Evolutionary conservation across 2,797 vertebrate genomes (phyloP).

Genomic region (Acanthis flammea): DNA sequence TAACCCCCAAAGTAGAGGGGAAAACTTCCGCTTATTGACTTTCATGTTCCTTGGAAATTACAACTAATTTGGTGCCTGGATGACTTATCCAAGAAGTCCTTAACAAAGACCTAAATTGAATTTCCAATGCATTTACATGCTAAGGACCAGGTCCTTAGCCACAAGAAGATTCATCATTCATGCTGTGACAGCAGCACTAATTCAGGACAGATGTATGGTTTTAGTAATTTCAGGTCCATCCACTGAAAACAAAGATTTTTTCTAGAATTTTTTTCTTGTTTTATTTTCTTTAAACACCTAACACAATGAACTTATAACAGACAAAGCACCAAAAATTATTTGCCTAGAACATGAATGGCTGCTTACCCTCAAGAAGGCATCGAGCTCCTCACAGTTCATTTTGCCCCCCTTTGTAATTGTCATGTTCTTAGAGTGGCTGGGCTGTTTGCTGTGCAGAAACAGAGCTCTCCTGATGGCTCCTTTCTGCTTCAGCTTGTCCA

Average conservation of each 20-base stretch:
- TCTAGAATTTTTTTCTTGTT: background rate
- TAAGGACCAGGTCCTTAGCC: background rate
- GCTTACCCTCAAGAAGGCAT: constrained; percentile 87
- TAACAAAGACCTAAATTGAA: background rate
- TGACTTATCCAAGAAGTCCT: background rate
- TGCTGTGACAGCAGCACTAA: background rate
- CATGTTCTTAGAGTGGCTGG: constrained; percentile 88
- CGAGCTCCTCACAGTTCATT: constrained; percentile 86
- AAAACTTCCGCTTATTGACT: background rate
- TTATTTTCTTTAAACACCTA: background rate
- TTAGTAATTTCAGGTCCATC: background rate
- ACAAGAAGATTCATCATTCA: rapidly evolving
- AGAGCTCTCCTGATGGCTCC: constrained; percentile 89
- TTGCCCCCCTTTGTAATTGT: constrained; percentile 76
- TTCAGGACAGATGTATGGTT: rapidly evolving
- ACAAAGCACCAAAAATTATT: background rate
- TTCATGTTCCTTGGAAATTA: background rate
- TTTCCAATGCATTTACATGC: background rate
- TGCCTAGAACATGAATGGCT: background rate
- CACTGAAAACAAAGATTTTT: background rate
- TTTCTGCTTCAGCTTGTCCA: constrained; percentile 96
- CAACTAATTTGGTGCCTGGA: background rate
- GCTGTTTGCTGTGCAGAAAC: constrained; percentile 82
- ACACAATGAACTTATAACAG: background rate
- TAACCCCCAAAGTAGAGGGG: background rate